Percentiles rank a stretch among this genome's conserved stretches.
These are phyloP conservation scores for Drosophila lacteicornis DNA, from an alignment of 1,140 invertebrate species.

Conservation along the genomic window DNA sequence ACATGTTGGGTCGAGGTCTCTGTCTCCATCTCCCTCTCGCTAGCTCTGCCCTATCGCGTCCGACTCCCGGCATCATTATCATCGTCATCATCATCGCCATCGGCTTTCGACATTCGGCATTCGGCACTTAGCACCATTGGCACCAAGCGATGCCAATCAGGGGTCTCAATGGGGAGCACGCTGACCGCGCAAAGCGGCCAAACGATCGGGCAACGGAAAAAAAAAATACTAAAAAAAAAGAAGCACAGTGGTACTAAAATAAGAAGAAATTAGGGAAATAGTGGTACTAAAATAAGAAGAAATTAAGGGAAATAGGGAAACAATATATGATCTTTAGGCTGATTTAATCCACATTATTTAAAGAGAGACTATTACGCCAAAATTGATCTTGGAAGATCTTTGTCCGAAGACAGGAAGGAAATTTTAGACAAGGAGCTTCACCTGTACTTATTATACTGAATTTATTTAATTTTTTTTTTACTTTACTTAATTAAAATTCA, in stretches of 20 bases:
- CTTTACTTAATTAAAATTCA: neutral
- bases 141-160: constrained; percentile 80
- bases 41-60: constrained; percentile 10
- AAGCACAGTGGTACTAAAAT: constrained; percentile 36
- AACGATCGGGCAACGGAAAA: constrained; percentile 11
- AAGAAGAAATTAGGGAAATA: neutral
- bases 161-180: constrained; percentile 53
- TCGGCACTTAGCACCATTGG: constrained; percentile 82
- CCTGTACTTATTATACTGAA: too few species aligned
- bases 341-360: too few species aligned
- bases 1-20: constrained; percentile 56
- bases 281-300: neutral
- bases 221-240: constrained; percentile 8
- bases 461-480: too few species aligned
- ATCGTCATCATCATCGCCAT: constrained; percentile 26
- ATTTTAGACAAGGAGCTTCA: too few species aligned
- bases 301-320: neutral
- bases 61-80: constrained; percentile 25
- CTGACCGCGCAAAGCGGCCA: constrained; percentile 21
- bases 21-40: neutral
- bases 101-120: constrained; percentile 73
- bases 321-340: too few species aligned
- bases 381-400: too few species aligned
- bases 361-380: too few species aligned
- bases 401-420: too few species aligned